phyloP scores from a whole-genome alignment of 2,113 vertebrate genomes.

The Heterocephalus glaber region DNA sequence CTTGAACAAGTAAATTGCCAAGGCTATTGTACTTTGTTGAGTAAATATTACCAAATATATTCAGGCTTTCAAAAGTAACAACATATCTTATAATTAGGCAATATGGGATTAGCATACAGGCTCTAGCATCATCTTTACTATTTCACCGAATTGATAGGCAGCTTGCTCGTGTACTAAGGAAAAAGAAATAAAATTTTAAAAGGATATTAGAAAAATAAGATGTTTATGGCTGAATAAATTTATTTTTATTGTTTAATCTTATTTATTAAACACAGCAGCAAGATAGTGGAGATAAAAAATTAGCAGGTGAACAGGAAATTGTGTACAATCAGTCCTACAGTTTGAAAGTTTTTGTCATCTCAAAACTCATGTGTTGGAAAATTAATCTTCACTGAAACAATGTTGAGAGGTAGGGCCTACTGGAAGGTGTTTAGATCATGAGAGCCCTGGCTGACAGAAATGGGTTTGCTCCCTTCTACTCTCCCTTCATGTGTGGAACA shows the following conservation, averaged over 20 bases:
- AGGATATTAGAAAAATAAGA: not conserved
- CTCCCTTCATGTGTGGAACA: not conserved
- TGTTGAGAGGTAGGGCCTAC: not conserved
- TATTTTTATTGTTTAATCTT: slow-evolving; percentile 27
- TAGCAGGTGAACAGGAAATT: not conserved
- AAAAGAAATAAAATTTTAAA: not conserved
- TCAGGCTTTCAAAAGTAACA: slow-evolving; percentile 45
- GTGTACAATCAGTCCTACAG: not conserved
- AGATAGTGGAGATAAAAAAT: not conserved
- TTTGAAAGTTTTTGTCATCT: not conserved
- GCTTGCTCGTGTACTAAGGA: not conserved
- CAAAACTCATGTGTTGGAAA: not conserved
- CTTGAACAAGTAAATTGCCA: slow-evolving; percentile 60
- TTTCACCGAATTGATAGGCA: slow-evolving; percentile 21
- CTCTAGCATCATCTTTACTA: slow-evolving; percentile 41
- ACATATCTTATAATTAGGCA: slow-evolving; percentile 29
- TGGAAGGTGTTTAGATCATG: too few relatives aligned
- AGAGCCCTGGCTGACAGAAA: not conserved
- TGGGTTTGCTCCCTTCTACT: not conserved
- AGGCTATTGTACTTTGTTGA: slow-evolving; percentile 6
- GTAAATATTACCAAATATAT: slow-evolving; percentile 52
- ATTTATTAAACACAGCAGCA: not conserved
- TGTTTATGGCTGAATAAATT: not conserved
- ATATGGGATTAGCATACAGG: slow-evolving; percentile 24
- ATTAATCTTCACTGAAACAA: not conserved